These are phyloP conservation scores for Oncorhynchus gorbuscha DNA, from an alignment of 2,113 vertebrate species.

Conservation along the genomic window DNA sequence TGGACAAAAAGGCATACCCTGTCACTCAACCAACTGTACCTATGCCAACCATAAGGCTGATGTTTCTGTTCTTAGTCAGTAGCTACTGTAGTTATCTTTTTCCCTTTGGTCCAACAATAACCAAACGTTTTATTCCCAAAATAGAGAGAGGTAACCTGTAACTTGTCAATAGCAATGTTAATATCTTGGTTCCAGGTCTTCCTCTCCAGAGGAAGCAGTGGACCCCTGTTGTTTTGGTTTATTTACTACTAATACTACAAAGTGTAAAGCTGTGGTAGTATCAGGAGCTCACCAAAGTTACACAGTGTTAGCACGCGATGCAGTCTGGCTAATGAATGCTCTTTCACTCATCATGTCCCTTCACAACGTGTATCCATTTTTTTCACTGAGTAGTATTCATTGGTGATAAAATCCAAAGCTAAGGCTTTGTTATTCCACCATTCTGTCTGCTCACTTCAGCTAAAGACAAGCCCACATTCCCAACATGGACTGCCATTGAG, in stretches of 20 bases:
- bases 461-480: constrained; percentile 20
- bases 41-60: constrained; percentile 22
- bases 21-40: constrained; percentile 30
- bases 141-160: constrained; percentile 42
- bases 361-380: no score
- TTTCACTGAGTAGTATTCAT: constrained; percentile 12
- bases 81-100: constrained; percentile 25
- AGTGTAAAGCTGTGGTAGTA: no score
- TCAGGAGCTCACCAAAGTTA: no score
- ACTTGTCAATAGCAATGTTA: constrained; percentile 39
- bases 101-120: constrained; percentile 46
- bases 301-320: no score
- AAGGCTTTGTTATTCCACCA: constrained; percentile 39
- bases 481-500: constrained; percentile 22
- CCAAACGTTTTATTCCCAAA: constrained; percentile 40
- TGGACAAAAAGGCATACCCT: constrained; percentile 40
- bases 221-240: no score
- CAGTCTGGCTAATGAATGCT: no score
- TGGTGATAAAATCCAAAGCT: not conserved
- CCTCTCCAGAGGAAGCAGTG: no score
- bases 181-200: not conserved
- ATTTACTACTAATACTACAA: no score
- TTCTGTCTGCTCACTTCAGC: constrained; percentile 23
- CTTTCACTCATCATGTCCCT: no score
- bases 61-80: constrained; percentile 37